Percentiles rank a stretch among this genome's conserved stretches.
These are phyloP conservation scores for Galemys pyrenaicus DNA, from an alignment of 2,113 vertebrate genomes.

Conservation along the genomic window DNA sequence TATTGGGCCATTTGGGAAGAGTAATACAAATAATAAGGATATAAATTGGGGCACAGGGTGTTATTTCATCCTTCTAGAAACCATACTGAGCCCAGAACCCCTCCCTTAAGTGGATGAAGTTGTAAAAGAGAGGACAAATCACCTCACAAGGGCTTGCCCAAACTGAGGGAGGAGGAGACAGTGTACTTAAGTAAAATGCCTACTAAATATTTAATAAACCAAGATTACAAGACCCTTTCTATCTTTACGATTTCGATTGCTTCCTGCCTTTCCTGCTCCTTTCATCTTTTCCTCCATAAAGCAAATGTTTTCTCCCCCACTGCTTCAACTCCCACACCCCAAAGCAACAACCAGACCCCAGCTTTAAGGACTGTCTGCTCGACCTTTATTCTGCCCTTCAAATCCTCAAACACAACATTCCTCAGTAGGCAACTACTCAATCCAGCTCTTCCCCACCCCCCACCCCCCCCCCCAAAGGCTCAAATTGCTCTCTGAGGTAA, in stretches of 20 bases:
- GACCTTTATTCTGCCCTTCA: neutral
- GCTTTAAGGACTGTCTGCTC: neutral
- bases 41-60: neutral
- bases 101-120: neutral
- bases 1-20: neutral
- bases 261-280: slow-evolving; percentile 59
- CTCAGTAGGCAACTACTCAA: neutral
- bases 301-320: accelerated
- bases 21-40: neutral
- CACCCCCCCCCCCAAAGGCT: neutral
- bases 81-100: neutral
- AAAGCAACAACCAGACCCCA: too few species aligned
- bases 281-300: slow-evolving; percentile 5
- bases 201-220: slow-evolving; percentile 69
- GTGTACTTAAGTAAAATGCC: slow-evolving; percentile 45
- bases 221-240: neutral
- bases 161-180: slow-evolving; percentile 18
- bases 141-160: accelerated
- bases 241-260: slow-evolving; percentile 44
- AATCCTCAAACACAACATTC: neutral
- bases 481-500: neutral
- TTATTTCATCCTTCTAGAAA: neutral
- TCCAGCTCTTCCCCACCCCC: neutral
- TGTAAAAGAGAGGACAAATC: neutral
- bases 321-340: neutral